Percentiles rank a stretch among this genome's conserved stretches.
phyloP scores from a whole-genome alignment of 2,888 invertebrate genomes.

The Mactromeris polynyma region DNA sequence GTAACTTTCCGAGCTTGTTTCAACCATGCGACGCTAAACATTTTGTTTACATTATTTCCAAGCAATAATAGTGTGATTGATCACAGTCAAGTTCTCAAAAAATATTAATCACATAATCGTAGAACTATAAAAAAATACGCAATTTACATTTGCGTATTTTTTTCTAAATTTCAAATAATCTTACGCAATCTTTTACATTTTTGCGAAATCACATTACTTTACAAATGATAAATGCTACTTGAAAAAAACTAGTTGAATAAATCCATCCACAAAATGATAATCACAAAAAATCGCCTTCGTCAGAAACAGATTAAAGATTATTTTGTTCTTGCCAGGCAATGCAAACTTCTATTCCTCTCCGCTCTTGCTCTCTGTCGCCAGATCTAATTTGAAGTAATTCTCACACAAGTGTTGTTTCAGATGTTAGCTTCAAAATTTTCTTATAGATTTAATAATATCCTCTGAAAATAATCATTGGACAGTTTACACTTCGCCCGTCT shows the following conservation, averaged over 20 bases:
- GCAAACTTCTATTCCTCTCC: too few species aligned
- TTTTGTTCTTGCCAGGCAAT: too few species aligned
- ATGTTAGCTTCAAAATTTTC: neutral
- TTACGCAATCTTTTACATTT: neutral
- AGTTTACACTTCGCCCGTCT: neutral
- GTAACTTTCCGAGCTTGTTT: neutral
- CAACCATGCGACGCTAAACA: conserved; percentile 11
- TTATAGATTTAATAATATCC: neutral
- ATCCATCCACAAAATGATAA: too few species aligned
- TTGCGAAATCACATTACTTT: neutral
- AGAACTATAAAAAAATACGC: neutral
- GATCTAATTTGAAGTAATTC: too few species aligned
- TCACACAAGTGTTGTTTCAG: too few species aligned
- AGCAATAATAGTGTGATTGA: neutral
- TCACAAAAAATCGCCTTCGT: too few species aligned
- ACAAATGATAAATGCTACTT: too few species aligned
- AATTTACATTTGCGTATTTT: neutral
- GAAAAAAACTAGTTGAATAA: too few species aligned
- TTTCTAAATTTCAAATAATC: neutral
- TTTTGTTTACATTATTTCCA: conserved; percentile 35
- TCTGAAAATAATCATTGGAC: neutral
- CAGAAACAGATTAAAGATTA: too few species aligned
- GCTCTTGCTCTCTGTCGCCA: too few species aligned
- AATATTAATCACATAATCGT: neutral
- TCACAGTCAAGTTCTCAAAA: neutral